Evolutionary conservation across 2,113 vertebrate species (phyloP).

Genomic region (Xiphophorus couchianus): DNA sequence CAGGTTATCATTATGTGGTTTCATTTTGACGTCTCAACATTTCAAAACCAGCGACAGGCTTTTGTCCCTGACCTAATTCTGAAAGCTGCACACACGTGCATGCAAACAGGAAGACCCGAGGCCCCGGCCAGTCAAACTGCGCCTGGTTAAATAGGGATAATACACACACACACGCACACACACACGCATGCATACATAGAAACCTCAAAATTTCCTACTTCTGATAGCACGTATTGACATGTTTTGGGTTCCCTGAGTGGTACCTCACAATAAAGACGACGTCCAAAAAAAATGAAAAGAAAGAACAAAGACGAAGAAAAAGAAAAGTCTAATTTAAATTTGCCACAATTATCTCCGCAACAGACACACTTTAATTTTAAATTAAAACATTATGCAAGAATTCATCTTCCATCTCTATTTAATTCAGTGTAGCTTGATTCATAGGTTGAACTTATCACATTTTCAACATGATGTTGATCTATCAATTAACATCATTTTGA

Average conservation of each 20-base stretch:
- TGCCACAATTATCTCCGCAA: too few relatives aligned
- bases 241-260: constrained; percentile 12
- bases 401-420: too few relatives aligned
- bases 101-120: constrained; percentile 41
- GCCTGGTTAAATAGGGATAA: neutral
- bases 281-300: neutral
- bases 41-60: constrained; percentile 65
- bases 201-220: constrained; percentile 13
- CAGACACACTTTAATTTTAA: neutral
- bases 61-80: constrained; percentile 85
- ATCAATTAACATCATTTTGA: too few relatives aligned
- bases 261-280: neutral
- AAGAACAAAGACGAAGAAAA: neutral
- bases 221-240: constrained; percentile 6
- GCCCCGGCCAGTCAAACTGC: constrained; percentile 21
- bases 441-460: too few relatives aligned
- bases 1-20: constrained; percentile 70
- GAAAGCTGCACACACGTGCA: constrained; percentile 70
- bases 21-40: constrained; percentile 72
- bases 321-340: neutral
- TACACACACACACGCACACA: neutral
- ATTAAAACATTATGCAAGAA: neutral
- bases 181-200: neutral
- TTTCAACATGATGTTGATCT: too few relatives aligned
- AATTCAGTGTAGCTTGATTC: too few relatives aligned